Evolutionary conservation across 2,113 vertebrate species (phyloP).

Genomic region (Gallinago jamesoni): DNA sequence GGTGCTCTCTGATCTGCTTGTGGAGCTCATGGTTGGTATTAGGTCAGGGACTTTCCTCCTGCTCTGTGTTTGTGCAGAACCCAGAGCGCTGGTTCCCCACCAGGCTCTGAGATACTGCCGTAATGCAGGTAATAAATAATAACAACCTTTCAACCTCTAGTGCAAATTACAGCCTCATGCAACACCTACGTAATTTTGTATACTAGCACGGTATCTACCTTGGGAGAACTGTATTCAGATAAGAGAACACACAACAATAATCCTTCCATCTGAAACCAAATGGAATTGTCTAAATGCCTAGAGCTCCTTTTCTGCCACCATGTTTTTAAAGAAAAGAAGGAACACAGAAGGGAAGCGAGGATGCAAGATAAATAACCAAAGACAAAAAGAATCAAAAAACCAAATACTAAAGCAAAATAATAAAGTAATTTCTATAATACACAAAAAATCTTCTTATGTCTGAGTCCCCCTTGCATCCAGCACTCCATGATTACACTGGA

Average conservation of each 20-base stretch:
- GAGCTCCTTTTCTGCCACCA: background rate
- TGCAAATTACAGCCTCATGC: conserved; percentile 63
- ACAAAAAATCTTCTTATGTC: background rate
- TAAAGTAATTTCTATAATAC: background rate
- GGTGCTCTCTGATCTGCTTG: conserved; percentile 60
- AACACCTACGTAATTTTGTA: conserved; percentile 61
- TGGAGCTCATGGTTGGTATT: conserved; percentile 45
- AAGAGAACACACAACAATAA: conserved; percentile 39
- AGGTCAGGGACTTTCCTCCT: conserved; percentile 68
- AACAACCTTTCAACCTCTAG: conserved; percentile 57
- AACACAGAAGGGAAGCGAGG: background rate
- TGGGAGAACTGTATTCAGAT: conserved; percentile 34
- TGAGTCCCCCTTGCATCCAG: background rate
- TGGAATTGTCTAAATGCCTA: background rate
- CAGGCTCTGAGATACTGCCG: conserved; percentile 35
- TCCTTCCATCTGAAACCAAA: conserved; percentile 1
- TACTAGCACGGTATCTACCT: conserved; percentile 32
- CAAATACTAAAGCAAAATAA: background rate
- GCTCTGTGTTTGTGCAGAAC: conserved; percentile 18
- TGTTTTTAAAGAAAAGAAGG: background rate
- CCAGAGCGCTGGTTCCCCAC: background rate
- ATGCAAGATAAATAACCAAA: background rate
- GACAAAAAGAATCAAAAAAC: background rate
- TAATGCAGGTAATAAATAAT: conserved; percentile 61
- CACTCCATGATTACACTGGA: background rate